A percentile compares a stretch with the other conserved stretches of the same genome.
These are phyloP conservation scores for Muntiacus reevesi DNA, from an alignment of 2,113 vertebrate species.

Conservation along the genomic window DNA sequence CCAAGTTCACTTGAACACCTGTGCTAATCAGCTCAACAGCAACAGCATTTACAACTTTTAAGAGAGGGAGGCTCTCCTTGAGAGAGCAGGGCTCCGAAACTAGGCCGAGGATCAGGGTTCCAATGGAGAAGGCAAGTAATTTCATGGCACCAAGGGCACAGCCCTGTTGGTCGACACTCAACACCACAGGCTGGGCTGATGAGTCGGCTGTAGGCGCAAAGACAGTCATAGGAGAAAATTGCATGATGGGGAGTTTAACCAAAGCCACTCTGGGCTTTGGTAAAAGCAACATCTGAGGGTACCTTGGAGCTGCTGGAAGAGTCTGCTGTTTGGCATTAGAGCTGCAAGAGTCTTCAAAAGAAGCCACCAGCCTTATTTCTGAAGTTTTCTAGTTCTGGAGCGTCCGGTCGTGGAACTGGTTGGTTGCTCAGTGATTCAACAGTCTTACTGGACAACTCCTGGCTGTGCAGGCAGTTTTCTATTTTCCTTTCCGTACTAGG, in stretches of 20 bases:
- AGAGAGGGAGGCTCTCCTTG: conserved; percentile 81
- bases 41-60: conserved; percentile 9
- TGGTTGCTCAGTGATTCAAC: too few species aligned
- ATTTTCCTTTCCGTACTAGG: conserved; percentile 95
- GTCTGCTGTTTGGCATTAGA: conserved; percentile 77
- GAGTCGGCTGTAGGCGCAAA: conserved; percentile 88
- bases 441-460: neutral
- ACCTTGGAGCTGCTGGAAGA: conserved; percentile 75
- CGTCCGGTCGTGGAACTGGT: too few species aligned
- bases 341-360: conserved; percentile 77
- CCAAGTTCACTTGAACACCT: conserved; percentile 78
- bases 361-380: neutral
- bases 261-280: too few species aligned
- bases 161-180: conserved; percentile 88
- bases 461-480: conserved; percentile 83
- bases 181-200: conserved; percentile 87
- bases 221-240: too few species aligned
- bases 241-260: too few species aligned
- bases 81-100: conserved; percentile 86
- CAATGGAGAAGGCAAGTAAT: conserved; percentile 86
- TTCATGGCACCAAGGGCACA: conserved; percentile 88
- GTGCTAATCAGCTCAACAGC: too few species aligned
- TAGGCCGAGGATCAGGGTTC: conserved; percentile 86
- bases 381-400: too few species aligned
- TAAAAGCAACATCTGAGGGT: conserved; percentile 87